These are phyloP conservation scores for Steromphala cineraria DNA, from an alignment of 2,888 invertebrate genomes.

Conservation along the genomic window DNA sequence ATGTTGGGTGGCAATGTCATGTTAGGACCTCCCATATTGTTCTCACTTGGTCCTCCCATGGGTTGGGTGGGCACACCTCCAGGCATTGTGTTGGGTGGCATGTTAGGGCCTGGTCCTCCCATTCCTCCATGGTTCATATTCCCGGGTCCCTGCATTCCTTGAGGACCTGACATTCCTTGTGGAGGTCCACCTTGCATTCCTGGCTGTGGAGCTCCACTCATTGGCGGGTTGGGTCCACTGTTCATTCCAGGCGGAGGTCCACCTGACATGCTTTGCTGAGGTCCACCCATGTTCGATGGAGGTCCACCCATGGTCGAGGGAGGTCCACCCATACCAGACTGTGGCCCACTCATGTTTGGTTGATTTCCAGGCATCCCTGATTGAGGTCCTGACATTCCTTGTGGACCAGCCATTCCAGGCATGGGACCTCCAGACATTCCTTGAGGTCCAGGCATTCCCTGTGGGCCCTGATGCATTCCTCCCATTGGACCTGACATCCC, in stretches of 20 bases:
- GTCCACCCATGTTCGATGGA: conserved; percentile 39
- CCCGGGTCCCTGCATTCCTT: conserved; percentile 6
- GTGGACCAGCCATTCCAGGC: conserved; percentile 29
- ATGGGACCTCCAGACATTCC: conserved; percentile 9
- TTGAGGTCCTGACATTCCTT: not conserved
- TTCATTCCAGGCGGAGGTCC: conserved; percentile 31
- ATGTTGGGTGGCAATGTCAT: conserved; percentile 47
- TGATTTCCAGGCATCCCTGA: not conserved
- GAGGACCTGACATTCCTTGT: not conserved
- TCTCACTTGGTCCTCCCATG: conserved; percentile 29
- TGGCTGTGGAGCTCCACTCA: conserved; percentile 33
- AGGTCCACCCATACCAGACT: conserved; percentile 35
- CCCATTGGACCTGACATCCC: conserved; percentile 31
- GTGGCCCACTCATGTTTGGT: conserved; percentile 39
- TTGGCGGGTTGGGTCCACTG: conserved; percentile 23
- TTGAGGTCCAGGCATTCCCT: conserved; percentile 44
- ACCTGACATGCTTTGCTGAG: conserved; percentile 32
- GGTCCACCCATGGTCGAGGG: conserved; percentile 44
- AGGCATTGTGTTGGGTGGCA: conserved; percentile 35
- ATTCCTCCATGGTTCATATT: conserved; percentile 34
- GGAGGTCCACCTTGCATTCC: conserved; percentile 34
- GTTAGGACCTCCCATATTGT: conserved; percentile 57
- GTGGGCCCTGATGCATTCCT: conserved; percentile 30
- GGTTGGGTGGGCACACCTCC: conserved; percentile 31
- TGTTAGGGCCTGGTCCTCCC: conserved; percentile 28